Evolutionary conservation across 2,888 invertebrate species (phyloP), one percentile per base, ranked within the genome.

Genomic region (Brassicogethes aeneus): DNA sequence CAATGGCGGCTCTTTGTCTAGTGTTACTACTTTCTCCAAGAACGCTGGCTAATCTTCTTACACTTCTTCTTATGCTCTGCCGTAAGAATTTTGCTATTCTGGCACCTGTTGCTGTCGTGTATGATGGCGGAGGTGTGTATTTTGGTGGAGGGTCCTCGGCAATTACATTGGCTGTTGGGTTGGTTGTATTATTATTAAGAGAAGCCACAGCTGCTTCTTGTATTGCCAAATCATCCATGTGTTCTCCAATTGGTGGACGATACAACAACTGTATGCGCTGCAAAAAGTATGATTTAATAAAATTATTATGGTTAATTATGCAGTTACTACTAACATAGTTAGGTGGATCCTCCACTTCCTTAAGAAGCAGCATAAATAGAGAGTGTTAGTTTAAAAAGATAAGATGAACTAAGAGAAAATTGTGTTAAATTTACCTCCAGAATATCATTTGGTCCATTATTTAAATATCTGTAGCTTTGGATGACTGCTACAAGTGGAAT

Each of bases 101-200:
- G 0, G 88, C 89, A 1, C 92, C 91, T 0, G 92, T 92, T 1
- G 92, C 92, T 2, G 91, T 91, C 17, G 90, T 88, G 62, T 92
- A 92, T 0, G 89, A 89, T 0, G 92, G 92, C 2, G 93, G 93
- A 1, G 93, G 92, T 0, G 91, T 92, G 68, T 93, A 92, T 65
- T 92, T 92, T 37, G 92, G 92, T 2, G 91, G 91, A 1, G 89
- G 88, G 70, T 90, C 90, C 56, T 79, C 78, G 33, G 69, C 63
- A 7, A 68, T 62, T 16, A 68, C 52, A 36, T 65, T 66, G 5
- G 56, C 40, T 16, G 53, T 45, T 2, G 45, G 30, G 13, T 36
- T 42, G 1, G 44, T 35, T 31, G 48, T 49, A 15, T 43, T 47
- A 43, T 53, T 59, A 43, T 49, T 55, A 15, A 56, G 44, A n/a